Evolutionary conservation across 2,888 invertebrate genomes (phyloP), one percentile per base, ranked within the genome.

Genomic region (Luperina nickerlii): DNA sequence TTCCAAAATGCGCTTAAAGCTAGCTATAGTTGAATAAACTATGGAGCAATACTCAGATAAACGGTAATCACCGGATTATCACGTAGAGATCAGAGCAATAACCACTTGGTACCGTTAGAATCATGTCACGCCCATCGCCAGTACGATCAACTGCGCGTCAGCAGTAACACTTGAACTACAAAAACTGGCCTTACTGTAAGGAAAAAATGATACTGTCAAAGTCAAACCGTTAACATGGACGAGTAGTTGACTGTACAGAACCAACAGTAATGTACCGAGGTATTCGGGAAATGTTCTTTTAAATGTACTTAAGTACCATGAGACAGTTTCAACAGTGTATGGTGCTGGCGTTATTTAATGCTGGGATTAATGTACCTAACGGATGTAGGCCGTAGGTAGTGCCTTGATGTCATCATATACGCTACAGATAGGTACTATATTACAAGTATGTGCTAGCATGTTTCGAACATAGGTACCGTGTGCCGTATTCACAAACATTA

Each of bases 81-180:
- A 88, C 85, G 73, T 66, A 65, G 76, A 87, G 88, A 91, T 90
- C 90, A 86, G 83, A 84, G 82, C 87, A 89, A 89, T 89, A 91
- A 85, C 87, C 81, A 90, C 82, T 78, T 66, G 77, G 82, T 86
- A 88, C 93, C 90, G 91, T 92, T 92, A 91, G 18, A 75, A 76
- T 54, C 81, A 74, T 80, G 86, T 89, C 90, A 88, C 88, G 89
- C 87, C 72, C 81, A 83, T 69, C 68, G 67, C 66, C 48, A 62
- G 78, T 74, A 81, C 82, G 24, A 74, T 76, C 60, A 83, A 72
- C 18, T 67, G 57, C 62, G 68, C 62, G 27, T 57, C 32, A 32
- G 38, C 54, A 63, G 11, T 15, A 38, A 57, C 38, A 57, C 8
- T 42, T 83, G 27, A 82, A 68, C 45, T 63, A 24, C 18, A 38